phyloP scores from a whole-genome alignment of 2,113 vertebrate genomes.

The Martes martes region DNA sequence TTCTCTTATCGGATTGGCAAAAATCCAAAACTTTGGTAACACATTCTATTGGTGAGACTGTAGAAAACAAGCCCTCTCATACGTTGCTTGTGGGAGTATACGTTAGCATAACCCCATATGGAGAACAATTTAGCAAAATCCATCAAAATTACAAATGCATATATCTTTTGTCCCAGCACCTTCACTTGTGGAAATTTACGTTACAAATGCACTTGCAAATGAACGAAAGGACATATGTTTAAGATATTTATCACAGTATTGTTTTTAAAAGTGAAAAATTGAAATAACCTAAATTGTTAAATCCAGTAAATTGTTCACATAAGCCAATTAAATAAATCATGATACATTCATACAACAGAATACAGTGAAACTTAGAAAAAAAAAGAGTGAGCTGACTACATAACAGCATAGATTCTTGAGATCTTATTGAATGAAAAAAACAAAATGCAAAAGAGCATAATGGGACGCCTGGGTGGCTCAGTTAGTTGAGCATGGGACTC shows the following conservation, averaged over 20 bases:
- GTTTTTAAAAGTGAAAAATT: conserved; percentile 9
- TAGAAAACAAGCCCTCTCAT: conserved; percentile 21
- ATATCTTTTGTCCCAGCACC: conserved; percentile 51
- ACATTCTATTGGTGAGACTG: conserved; percentile 31
- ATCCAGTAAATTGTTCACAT: conserved; percentile 35
- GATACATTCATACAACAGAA: conserved; percentile 5
- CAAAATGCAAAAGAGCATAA: not conserved
- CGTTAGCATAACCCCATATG: conserved; percentile 73
- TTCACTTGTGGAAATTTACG: conserved; percentile 62
- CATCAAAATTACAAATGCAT: conserved; percentile 72
- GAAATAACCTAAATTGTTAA: conserved; percentile 39
- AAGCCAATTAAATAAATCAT: conserved; percentile 32
- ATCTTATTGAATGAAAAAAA: not conserved
- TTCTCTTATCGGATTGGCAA: conserved; percentile 65
- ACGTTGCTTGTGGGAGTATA: conserved; percentile 52
- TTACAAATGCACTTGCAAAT: conserved; percentile 59
- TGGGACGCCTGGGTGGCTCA: not conserved
- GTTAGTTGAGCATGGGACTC: not conserved
- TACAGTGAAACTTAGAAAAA: not conserved
- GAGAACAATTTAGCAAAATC: conserved; percentile 70
- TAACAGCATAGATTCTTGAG: not conserved
- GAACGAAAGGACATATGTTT: conserved; percentile 44
- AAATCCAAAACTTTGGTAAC: conserved; percentile 58
- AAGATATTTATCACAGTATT: conserved; percentile 48
- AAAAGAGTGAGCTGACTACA: not conserved